Conservation (phyloP, 2,888 invertebrate genomes). For the Epinotia brunnichana region DNA sequence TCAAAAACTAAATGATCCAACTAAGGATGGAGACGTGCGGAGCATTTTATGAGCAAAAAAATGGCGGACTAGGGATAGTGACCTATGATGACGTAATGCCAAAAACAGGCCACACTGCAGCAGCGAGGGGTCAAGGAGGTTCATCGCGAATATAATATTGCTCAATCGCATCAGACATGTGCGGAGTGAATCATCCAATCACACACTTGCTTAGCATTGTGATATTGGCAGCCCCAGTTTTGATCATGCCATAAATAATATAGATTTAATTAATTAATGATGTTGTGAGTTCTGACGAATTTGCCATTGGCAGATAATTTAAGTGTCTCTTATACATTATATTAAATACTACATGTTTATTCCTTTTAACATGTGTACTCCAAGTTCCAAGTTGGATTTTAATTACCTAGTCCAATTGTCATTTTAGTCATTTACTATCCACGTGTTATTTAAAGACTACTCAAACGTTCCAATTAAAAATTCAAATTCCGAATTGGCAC, state of each 20-base stretch:
- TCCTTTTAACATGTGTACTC: no score
- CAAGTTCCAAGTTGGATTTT: neutral
- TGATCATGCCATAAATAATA: neutral
- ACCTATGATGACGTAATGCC: conserved; percentile 82
- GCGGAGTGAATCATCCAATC: conserved; percentile 15
- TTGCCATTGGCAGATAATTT: no score
- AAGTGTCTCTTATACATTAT: neutral
- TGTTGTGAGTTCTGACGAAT: neutral
- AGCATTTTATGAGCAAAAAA: conserved; percentile 79
- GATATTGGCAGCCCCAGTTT: neutral
- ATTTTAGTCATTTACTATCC: no score
- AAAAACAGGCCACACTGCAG: conserved; percentile 78
- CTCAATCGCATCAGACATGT: conserved; percentile 58
- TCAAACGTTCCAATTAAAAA: conserved; percentile 5
- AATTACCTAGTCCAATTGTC: neutral
- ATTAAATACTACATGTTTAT: no score
- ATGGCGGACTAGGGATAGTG: conserved; percentile 77
- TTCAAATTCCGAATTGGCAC: conserved; percentile 23
- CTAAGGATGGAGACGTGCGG: conserved; percentile 79
- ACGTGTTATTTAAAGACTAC: neutral
- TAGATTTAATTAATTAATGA: neutral
- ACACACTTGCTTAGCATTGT: conserved; percentile 23
- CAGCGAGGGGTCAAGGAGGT: conserved; percentile 76
- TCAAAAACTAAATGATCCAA: conserved; percentile 74
- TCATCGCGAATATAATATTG: conserved; percentile 71